Evolutionary conservation across 2,888 invertebrate species (phyloP).

Genomic region (Flabesymbios commensalis): DNA sequence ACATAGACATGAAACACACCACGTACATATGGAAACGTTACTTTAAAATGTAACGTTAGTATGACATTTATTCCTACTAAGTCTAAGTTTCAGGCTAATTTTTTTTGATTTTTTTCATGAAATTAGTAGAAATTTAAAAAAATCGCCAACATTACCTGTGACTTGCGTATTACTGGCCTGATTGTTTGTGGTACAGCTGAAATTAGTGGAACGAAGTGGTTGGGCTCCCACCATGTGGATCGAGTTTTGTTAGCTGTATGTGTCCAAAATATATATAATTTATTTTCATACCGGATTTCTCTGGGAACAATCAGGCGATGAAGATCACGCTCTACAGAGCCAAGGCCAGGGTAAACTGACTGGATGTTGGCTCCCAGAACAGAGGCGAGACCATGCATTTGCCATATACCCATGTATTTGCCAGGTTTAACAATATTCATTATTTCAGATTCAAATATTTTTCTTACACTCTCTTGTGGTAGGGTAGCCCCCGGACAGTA

Average conservation of each 20-base stretch:
- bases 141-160: too few species aligned
- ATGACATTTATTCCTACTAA: too few species aligned
- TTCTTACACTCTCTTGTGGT: background rate
- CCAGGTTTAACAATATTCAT: background rate
- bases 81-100: too few species aligned
- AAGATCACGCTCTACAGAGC: background rate
- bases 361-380: background rate
- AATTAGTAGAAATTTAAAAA: too few species aligned
- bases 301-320: background rate
- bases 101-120: too few species aligned
- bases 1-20: too few species aligned
- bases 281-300: background rate
- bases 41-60: too few species aligned
- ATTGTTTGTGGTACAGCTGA: too few species aligned
- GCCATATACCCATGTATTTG: conserved; percentile 2
- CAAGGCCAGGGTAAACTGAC: conserved; percentile 3
- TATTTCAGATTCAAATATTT: background rate
- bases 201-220: conserved; percentile 3
- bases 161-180: too few species aligned
- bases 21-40: too few species aligned
- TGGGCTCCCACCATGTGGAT: background rate
- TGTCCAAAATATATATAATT: conserved; percentile 1
- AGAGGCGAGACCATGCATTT: conserved; percentile 1
- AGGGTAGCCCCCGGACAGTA: background rate
- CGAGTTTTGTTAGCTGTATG: background rate